Conservation (phyloP, 53 echinoderm and acorn worm genomes). For the Holothuria scabra region DNA sequence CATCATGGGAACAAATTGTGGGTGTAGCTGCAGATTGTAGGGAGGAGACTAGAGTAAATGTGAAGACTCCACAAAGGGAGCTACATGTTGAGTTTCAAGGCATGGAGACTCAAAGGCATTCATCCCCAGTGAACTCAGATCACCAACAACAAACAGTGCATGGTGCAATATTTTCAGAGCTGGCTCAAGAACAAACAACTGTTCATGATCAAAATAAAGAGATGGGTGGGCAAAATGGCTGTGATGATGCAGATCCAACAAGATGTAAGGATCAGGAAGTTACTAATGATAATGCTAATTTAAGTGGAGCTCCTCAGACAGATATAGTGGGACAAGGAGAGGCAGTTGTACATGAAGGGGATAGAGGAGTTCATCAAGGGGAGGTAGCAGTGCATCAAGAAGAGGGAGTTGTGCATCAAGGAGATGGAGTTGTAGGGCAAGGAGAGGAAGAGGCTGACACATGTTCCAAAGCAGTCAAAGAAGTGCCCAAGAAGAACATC, state of each 20-base stretch:
- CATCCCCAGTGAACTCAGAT: neutral
- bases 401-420: no score
- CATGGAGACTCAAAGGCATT: neutral
- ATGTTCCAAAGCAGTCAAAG: neutral
- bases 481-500: neutral
- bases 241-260: no score
- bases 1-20: conserved; percentile 10
- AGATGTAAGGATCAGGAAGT: no score
- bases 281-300: neutral
- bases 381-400: neutral
- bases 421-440: neutral
- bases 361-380: neutral
- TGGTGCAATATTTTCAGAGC: neutral
- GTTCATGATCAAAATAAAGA: neutral
- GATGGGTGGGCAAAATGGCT: neutral
- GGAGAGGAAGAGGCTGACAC: neutral
- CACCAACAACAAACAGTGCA: neutral
- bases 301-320: neutral
- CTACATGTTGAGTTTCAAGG: no score
- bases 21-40: neutral
- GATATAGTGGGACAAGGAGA: neutral
- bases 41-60: neutral
- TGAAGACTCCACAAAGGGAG: neutral
- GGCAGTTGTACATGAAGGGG: neutral
- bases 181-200: neutral